phyloP scores from a whole-genome alignment of 1,140 invertebrate species.

The Eubasilissa regina region DNA sequence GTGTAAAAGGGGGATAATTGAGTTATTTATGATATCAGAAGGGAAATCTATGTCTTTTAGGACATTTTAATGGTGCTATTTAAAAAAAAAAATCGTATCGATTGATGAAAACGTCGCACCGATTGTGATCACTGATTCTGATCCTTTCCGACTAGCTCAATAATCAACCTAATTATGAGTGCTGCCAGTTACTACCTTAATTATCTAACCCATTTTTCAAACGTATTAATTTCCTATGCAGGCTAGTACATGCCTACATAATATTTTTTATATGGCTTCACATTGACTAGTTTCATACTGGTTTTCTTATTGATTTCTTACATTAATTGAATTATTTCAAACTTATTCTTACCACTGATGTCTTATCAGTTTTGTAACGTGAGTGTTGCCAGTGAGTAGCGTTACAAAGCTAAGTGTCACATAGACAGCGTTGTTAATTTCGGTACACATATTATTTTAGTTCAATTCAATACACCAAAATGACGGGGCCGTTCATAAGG shows the following conservation, averaged over 20 bases:
- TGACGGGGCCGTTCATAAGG: slow-evolving; percentile 60
- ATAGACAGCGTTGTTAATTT: not conserved
- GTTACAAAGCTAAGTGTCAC: not conserved
- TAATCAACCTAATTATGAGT: too few species aligned
- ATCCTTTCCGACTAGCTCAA: too few species aligned
- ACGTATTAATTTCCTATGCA: too few species aligned
- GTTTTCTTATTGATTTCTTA: slow-evolving; percentile 33
- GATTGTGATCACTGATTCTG: too few species aligned
- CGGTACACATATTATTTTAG: not conserved
- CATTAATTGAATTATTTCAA: slow-evolving; percentile 48
- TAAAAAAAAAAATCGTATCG: too few species aligned
- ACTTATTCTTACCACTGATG: not conserved
- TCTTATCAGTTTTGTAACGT: not conserved
- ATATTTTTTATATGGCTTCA: slow-evolving; percentile 25
- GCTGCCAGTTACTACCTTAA: too few species aligned
- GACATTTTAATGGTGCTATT: too few species aligned
- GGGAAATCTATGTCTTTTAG: too few species aligned
- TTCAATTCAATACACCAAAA: slow-evolving; percentile 34
- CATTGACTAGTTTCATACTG: not conserved
- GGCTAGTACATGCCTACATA: not conserved
- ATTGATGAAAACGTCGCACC: too few species aligned
- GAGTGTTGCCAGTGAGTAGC: not conserved
- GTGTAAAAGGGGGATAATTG: too few species aligned
- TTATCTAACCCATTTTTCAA: too few species aligned
- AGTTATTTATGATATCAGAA: too few species aligned